A percentile compares a stretch with the other conserved stretches of the same genome.
Evolutionary conservation across 2,113 vertebrate species (phyloP).

Genomic region (Bos indicus): DNA sequence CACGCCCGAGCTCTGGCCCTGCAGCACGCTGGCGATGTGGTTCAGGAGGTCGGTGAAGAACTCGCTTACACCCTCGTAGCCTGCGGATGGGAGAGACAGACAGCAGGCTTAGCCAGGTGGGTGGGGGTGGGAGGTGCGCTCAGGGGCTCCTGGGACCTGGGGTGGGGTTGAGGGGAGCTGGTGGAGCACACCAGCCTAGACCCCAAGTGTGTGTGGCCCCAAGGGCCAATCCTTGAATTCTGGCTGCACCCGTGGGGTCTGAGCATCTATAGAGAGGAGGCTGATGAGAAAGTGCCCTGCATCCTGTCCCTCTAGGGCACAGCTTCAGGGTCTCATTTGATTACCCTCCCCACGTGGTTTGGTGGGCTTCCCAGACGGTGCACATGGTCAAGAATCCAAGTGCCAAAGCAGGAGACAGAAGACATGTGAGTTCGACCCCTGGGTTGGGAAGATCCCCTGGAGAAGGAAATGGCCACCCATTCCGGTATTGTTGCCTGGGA

Average conservation of each 20-base stretch:
- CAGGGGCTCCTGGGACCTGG: rapidly evolving
- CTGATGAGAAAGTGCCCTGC: rapidly evolving
- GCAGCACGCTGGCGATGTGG: constrained; percentile 93
- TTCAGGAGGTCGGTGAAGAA: constrained; percentile 97
- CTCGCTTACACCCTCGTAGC: constrained; percentile 96
- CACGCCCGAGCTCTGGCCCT: constrained; percentile 79
- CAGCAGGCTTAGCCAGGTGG: background rate
- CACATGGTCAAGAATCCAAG: background rate
- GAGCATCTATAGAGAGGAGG: background rate
- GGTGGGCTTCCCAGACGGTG: background rate
- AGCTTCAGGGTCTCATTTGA: background rate
- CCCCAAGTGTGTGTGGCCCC: background rate
- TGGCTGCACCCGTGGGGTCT: background rate
- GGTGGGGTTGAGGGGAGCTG: background rate
- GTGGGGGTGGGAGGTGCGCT: rapidly evolving
- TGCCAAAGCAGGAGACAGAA: background rate
- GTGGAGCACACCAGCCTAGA: rapidly evolving
- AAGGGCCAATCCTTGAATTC: background rate
- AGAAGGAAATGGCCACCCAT: background rate
- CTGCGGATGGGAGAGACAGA: constrained; percentile 71
- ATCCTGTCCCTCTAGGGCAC: rapidly evolving
- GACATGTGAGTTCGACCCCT: background rate
- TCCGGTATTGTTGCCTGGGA: background rate
- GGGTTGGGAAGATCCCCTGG: background rate
- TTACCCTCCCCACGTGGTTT: background rate